Evolutionary conservation across 2,797 vertebrate genomes (phyloP).

Genomic region (Erpetoichthys calabaricus): DNA sequence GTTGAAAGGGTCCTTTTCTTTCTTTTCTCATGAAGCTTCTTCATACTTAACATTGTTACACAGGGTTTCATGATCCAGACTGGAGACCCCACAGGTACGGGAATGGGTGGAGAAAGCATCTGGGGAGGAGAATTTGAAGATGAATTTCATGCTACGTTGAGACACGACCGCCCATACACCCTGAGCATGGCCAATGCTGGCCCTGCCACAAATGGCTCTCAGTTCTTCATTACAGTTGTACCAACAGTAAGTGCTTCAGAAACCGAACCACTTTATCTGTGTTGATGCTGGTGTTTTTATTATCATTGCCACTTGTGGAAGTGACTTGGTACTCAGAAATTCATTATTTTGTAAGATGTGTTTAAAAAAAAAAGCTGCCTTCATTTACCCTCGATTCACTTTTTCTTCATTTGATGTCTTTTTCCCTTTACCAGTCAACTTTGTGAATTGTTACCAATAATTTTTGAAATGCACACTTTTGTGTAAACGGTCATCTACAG

Average conservation of each 20-base stretch:
- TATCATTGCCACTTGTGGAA: too few relatives aligned
- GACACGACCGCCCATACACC: slow-evolving; percentile 93
- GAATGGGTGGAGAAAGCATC: slow-evolving; percentile 98
- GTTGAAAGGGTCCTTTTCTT: too few relatives aligned
- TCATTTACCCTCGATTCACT: too few relatives aligned
- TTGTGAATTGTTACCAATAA: not conserved
- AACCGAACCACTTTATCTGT: too few relatives aligned
- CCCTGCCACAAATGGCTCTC: slow-evolving; percentile 83
- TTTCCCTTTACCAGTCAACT: not conserved
- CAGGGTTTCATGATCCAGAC: slow-evolving; percentile 98
- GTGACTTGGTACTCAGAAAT: too few relatives aligned
- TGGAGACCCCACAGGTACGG: slow-evolving; percentile 92
- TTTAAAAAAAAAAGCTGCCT: too few relatives aligned
- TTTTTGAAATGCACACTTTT: not conserved
- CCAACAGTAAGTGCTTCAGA: slow-evolving; percentile 71
- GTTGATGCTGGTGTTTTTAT: too few relatives aligned
- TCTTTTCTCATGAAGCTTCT: too few relatives aligned
- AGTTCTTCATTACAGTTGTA: slow-evolving; percentile 94
- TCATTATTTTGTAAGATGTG: too few relatives aligned
- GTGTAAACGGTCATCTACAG: too few relatives aligned
- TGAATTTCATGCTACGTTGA: slow-evolving; percentile 87
- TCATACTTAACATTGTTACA: not conserved
- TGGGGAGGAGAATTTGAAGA: slow-evolving; percentile 98
- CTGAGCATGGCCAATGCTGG: slow-evolving; percentile 97
- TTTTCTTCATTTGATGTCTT: too few relatives aligned